Evolutionary conservation across 1,140 invertebrate genomes (phyloP).

Genomic region (Diprion similis): DNA sequence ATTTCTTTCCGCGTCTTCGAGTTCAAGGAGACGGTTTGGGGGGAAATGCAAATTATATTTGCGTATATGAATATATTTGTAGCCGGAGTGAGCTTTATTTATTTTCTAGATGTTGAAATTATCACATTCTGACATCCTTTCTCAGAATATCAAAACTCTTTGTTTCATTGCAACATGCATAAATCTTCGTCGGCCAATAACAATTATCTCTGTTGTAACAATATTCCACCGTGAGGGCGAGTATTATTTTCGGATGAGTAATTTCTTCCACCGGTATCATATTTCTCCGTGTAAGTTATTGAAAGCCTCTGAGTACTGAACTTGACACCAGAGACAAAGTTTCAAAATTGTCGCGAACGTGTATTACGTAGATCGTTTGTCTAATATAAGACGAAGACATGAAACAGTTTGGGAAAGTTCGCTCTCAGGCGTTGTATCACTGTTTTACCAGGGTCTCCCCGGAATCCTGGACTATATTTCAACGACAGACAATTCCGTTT

Average conservation of each 20-base stretch:
- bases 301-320: background rate
- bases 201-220: too few relatives aligned
- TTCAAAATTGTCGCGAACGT: background rate
- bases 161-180: too few relatives aligned
- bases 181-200: too few relatives aligned
- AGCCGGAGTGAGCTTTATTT: too few relatives aligned
- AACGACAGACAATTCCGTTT: background rate
- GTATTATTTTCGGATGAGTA: too few relatives aligned
- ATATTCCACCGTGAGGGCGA: too few relatives aligned
- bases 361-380: background rate
- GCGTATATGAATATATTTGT: too few relatives aligned
- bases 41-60: too few relatives aligned
- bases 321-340: background rate
- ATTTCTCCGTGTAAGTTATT: background rate
- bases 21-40: background rate
- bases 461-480: background rate
- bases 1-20: background rate
- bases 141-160: too few relatives aligned
- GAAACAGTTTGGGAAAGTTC: background rate
- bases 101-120: too few relatives aligned
- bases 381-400: background rate
- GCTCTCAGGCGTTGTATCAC: background rate
- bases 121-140: too few relatives aligned
- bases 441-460: background rate
- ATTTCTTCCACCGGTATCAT: too few relatives aligned